Evolutionary conservation across 1,140 invertebrate genomes (phyloP), one percentile per base, ranked within the genome.

Genomic region (Drosophila nigromelanica): DNA sequence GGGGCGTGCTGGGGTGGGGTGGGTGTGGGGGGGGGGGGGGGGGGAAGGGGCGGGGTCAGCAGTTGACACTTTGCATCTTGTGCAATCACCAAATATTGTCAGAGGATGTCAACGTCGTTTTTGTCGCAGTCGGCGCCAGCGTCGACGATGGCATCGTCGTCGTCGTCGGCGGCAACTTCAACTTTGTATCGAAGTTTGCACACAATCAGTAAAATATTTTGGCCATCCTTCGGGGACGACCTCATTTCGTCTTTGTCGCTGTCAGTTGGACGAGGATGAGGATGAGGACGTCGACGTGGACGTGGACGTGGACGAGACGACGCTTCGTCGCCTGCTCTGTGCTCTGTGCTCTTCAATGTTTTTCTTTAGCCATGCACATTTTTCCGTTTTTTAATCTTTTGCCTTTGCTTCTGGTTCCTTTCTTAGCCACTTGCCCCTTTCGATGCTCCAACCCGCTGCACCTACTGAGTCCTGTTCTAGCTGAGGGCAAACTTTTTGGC

Each of bases 201-300:
- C 83, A 89, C 83, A 89, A 89, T 89, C 83, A 89, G 83, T 89
- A 89, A 89, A 89, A 89, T 89, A 89, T 89, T 89, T 89, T 87
- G 83, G 83, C 83, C 79, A 82, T 82, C 79, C 83, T 87, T 89
- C 70, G 83, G 83, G 79, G 69, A 83, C 85, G 83, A 89, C 83
- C 83, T 89, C 83, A 87, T 89, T 81, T 80, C 76, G 80, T 78
- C 83, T 83, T 87, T 86, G 75, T 85, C 59, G 66, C 76, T 79
- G 76, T 58, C 64, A 77, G 59, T 63, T 48, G 45, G 30, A 48
- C 35, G 51, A 30, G 11, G 1, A 33, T 14, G 12, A 35, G 56
- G 11, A 35, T 5, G 43, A 10, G 10, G 21, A n/a, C n/a, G n/a
- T n/a, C n/a, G n/a, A n/a, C n/a, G n/a, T n/a, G n/a, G n/a, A 5